phyloP scores from a whole-genome alignment of 1,140 invertebrate genomes.

The Brachionus koreanus region DNA sequence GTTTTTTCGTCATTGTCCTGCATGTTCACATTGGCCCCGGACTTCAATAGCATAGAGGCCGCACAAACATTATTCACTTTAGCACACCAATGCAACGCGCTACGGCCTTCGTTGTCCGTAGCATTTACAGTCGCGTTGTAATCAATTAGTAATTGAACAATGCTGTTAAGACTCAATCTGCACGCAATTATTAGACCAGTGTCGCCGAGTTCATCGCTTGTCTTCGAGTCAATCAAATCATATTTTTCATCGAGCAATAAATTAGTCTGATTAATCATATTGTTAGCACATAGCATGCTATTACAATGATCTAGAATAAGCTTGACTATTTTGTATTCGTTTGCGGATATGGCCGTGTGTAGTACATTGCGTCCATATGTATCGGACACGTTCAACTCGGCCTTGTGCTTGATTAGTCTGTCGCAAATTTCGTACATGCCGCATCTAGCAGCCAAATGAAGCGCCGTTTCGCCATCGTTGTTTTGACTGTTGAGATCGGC shows the following conservation, averaged over 20 bases:
- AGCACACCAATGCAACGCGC: slow-evolving; percentile 39
- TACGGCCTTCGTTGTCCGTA: slow-evolving; percentile 33
- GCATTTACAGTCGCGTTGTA: slow-evolving; percentile 39
- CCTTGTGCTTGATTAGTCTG: not conserved
- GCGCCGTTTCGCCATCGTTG: slow-evolving; percentile 65
- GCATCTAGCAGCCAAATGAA: slow-evolving; percentile 58
- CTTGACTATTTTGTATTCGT: slow-evolving; percentile 38
- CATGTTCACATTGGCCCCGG: slow-evolving; percentile 43
- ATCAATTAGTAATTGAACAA: not conserved
- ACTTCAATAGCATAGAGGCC: not conserved
- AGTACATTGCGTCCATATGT: slow-evolving; percentile 27
- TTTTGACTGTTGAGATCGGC: slow-evolving; percentile 77
- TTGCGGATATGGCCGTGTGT: slow-evolving; percentile 11
- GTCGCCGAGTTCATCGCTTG: slow-evolving; percentile 30
- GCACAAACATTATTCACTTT: slow-evolving; percentile 33
- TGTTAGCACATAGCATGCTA: not conserved
- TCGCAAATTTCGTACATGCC: slow-evolving; percentile 29
- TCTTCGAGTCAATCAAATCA: slow-evolving; percentile 37
- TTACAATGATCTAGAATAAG: slow-evolving; percentile 22
- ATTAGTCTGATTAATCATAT: not conserved
- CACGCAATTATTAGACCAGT: slow-evolving; percentile 2
- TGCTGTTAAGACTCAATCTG: not conserved
- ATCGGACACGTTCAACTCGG: slow-evolving; percentile 1
- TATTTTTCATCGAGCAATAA: not conserved
- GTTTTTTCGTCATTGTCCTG: slow-evolving; percentile 42